phyloP scores from a whole-genome alignment of 2,113 vertebrate species.

The Tauraco erythrolophus region DNA sequence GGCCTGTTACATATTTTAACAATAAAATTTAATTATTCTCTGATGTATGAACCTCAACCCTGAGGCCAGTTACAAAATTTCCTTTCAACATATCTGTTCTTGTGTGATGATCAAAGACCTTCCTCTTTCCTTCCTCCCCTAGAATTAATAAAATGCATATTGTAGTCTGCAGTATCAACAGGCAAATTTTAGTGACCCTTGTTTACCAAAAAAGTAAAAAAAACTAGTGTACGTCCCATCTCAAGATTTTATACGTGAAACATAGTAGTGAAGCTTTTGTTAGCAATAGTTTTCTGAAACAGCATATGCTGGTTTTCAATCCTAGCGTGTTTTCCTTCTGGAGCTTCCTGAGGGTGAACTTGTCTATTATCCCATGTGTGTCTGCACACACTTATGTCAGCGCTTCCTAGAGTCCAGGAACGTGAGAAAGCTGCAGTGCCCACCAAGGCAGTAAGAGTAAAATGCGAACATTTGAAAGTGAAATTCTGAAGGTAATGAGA shows the following conservation, averaged over 20 bases:
- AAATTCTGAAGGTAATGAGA: background rate
- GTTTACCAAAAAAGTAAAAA: background rate
- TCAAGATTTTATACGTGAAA: background rate
- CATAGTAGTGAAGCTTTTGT: background rate
- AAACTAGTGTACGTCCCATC: background rate
- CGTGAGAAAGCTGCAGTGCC: background rate
- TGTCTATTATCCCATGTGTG: background rate
- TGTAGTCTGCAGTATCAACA: background rate
- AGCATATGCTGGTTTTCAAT: background rate
- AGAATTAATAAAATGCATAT: background rate
- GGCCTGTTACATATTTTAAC: conserved; percentile 7
- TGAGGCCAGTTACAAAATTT: background rate
- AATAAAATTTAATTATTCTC: conserved; percentile 14
- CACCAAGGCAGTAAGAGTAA: background rate
- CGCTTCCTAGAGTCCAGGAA: background rate
- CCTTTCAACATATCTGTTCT: background rate
- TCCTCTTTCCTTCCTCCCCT: background rate
- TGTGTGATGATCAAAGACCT: background rate
- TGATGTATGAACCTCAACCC: background rate
- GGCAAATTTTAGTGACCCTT: background rate
- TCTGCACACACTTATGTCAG: background rate
- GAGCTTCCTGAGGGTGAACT: background rate
- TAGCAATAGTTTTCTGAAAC: background rate
- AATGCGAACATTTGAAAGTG: background rate
- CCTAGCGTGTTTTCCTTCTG: background rate